Base-by-base conservation (phyloP, 2,113 vertebrate species). In the Podarcis cretensis region DNA sequence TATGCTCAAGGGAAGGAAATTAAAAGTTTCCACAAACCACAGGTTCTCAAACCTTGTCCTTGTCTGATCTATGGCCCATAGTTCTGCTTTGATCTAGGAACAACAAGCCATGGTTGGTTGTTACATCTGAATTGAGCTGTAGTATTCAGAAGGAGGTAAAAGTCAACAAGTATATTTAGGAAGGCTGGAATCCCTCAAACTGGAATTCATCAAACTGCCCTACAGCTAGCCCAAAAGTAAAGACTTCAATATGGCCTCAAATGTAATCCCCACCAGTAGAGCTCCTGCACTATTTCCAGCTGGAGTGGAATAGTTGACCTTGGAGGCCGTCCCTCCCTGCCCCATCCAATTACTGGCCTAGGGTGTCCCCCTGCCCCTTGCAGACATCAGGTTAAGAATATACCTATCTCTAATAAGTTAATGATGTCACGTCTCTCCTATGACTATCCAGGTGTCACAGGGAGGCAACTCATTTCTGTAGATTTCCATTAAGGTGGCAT, bases 361-460 rank as follows among this genome's bases (percentile, higher is more conserved):
- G 77, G 80, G 87, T 90, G 93, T 95, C 92, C 94, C 48, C 88
- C 80, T 86, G 0, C 32, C 89, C 90, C 88, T 89, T 90, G 91
- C 90, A 83, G 83, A 90, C 93, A 91, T 94, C 94, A 88, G 90
- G 92, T 86, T 81, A 92, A 94, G 93, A 94, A 94, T 93, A 94
- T 92, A 96, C 93, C 94, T 94, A 93, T 93, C 94, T 91, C 91
- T 94, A 93, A 95, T 94, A 95, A 95, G 93, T 94, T 95, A 96
- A 95, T 94, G 95, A 96, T 93, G 95, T 95, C 94, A 93, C 65
- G 18, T 91, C 87, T 93, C 92, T 94, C 95, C 95, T 2, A 40
- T 91, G 89, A 92, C 89, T 95, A 90, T 94, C 94, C 94, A 95
- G 94, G 94, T 95, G 94, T 94, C 95, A 77, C 25, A 37, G 32